Evolutionary conservation across 1,140 invertebrate genomes (phyloP).

Genomic region (Gonioctena quinquepunctata): DNA sequence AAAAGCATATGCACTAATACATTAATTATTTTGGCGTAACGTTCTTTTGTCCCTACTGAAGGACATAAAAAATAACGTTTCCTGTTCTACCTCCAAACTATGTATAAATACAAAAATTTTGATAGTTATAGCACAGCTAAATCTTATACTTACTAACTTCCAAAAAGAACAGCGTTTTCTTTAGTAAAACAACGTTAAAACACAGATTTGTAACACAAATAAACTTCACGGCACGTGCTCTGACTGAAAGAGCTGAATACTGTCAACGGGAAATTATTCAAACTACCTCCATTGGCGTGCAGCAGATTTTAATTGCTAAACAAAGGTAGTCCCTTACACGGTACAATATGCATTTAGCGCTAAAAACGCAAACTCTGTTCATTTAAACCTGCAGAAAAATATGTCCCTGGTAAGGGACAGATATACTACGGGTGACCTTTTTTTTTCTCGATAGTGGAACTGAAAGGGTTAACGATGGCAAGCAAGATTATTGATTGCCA

Average conservation of each 20-base stretch:
- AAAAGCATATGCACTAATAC: background rate
- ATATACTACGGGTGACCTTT: constrained; percentile 4
- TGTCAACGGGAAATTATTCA: background rate
- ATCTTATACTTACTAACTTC: constrained; percentile 1
- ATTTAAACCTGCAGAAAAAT: constrained; percentile 2
- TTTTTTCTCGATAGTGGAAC: constrained; percentile 1
- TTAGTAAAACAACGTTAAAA: constrained; percentile 1
- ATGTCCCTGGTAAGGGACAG: background rate
- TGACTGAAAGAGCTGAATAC: background rate
- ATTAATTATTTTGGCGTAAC: background rate
- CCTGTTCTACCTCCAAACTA: background rate
- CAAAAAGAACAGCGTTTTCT: background rate
- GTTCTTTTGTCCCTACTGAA: background rate
- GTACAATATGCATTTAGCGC: background rate
- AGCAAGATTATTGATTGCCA: too few species aligned
- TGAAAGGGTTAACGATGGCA: constrained; percentile 4
- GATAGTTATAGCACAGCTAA: background rate
- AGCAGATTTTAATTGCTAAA: background rate
- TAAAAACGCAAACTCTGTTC: background rate
- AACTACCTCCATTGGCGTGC: background rate
- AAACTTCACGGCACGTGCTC: background rate
- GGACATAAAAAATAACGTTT: background rate
- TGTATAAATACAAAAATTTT: background rate
- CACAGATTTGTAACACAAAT: background rate
- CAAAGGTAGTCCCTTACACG: background rate